phyloP scores from a whole-genome alignment of 2,888 invertebrate species.

The Andrena bucephala region DNA sequence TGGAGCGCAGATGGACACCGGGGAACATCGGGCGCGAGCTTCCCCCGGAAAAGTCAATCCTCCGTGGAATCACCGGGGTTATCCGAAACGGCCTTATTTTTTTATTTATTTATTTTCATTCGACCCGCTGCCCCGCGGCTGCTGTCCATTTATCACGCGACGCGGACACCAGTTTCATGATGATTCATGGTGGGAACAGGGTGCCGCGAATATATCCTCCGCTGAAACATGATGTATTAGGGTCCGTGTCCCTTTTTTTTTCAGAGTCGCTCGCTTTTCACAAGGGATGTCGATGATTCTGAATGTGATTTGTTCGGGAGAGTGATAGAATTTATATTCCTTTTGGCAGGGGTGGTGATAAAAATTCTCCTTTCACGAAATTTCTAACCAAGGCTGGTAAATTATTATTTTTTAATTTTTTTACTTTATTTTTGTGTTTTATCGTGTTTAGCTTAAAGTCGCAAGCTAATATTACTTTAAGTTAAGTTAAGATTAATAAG shows the following conservation, averaged over 20 bases:
- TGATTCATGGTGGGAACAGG: constrained; percentile 14
- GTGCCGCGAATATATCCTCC: constrained; percentile 5
- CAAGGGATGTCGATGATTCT: constrained; percentile 1
- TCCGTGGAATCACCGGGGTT: constrained; percentile 8
- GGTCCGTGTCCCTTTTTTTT: not conserved
- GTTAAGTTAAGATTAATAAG: too few species aligned
- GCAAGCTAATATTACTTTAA: too few species aligned
- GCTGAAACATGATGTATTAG: constrained; percentile 39
- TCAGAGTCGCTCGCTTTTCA: not conserved
- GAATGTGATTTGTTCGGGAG: not conserved
- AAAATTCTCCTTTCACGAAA: not conserved
- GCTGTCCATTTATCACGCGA: constrained; percentile 33
- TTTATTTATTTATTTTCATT: constrained; percentile 34
- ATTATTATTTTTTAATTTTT: too few species aligned
- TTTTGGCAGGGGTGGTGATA: not conserved
- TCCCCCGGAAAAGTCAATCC: not conserved
- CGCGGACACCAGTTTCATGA: constrained; percentile 12
- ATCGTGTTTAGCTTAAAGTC: too few species aligned
- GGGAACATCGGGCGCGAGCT: not conserved
- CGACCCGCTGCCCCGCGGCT: not conserved
- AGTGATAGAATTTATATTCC: not conserved
- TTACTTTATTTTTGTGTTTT: not conserved
- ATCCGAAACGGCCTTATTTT: not conserved
- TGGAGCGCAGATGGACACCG: not conserved
- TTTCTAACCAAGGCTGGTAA: not conserved